Percentiles rank a stretch among this genome's conserved stretches.
Conservation (phyloP, 2,797 vertebrate genomes). For the Alosa sapidissima region DNA sequence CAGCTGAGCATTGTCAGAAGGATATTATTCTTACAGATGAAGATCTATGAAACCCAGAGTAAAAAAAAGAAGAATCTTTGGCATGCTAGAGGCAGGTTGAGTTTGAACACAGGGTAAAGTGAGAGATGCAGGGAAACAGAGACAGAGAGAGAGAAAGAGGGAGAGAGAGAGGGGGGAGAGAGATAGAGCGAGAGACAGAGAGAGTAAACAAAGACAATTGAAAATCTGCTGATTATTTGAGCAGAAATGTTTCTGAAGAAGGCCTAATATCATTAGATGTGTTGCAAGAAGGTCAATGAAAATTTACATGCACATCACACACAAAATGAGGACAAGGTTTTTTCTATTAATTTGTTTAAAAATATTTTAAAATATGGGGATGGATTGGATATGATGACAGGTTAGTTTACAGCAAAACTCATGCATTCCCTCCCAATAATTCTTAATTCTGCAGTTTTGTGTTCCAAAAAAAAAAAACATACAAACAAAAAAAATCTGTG, state of each 20-base stretch:
- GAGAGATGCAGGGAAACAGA: background rate
- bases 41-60: conserved; percentile 38
- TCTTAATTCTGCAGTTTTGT: background rate
- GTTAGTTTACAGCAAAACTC: background rate
- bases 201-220: conserved; percentile 9
- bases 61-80: conserved; percentile 2
- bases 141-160: background rate
- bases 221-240: conserved; percentile 27
- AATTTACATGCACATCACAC: background rate
- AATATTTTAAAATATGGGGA: conserved; percentile 22
- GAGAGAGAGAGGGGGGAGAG: background rate
- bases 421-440: background rate
- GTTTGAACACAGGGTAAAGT: background rate
- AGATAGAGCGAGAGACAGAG: background rate
- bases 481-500: background rate
- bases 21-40: conserved; percentile 42
- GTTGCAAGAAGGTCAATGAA: background rate
- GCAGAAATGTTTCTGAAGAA: background rate
- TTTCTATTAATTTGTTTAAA: conserved; percentile 20
- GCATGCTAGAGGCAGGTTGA: background rate
- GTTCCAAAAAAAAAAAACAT: background rate
- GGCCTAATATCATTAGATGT: background rate
- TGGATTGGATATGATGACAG: background rate
- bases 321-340: background rate
- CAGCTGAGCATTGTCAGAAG: conserved; percentile 43